A percentile compares a stretch with the other conserved stretches of the same genome.
phyloP scores from a whole-genome alignment of 2,797 vertebrate genomes.

The Numenius phaeopus region DNA sequence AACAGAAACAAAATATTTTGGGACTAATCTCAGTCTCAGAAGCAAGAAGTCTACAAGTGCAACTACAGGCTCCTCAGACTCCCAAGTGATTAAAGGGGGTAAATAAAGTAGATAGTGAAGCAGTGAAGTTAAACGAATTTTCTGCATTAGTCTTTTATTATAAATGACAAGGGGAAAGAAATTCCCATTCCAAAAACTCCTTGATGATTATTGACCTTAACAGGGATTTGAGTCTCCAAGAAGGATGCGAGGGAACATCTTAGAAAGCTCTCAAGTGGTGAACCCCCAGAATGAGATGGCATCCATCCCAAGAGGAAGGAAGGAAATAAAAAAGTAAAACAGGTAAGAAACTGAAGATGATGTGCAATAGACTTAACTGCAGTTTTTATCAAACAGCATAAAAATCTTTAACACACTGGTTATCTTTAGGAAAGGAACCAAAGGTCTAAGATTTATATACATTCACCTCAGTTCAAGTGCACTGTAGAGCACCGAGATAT shows the following conservation, averaged over 20 bases:
- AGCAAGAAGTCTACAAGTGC: neutral
- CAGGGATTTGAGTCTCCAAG: neutral
- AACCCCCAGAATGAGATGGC: neutral
- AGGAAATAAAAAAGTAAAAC: neutral
- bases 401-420: neutral
- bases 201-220: neutral
- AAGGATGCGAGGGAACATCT: neutral
- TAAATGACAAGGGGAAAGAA: neutral
- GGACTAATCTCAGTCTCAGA: neutral
- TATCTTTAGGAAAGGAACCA: neutral
- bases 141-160: neutral
- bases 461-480: neutral
- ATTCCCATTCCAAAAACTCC: conserved; percentile 8
- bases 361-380: neutral
- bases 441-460: neutral
- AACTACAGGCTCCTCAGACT: neutral
- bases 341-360: neutral
- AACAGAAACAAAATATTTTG: neutral
- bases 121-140: conserved; percentile 16
- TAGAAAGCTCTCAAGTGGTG: neutral
- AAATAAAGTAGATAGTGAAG: conserved; percentile 3
- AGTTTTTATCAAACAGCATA: neutral
- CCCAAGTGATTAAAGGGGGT: neutral
- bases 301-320: neutral
- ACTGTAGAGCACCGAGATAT: neutral